A percentile compares a stretch with the other conserved stretches of the same genome.
phyloP scores from a whole-genome alignment of 2,888 invertebrate species.

The Gymnosoma rotundatum region DNA sequence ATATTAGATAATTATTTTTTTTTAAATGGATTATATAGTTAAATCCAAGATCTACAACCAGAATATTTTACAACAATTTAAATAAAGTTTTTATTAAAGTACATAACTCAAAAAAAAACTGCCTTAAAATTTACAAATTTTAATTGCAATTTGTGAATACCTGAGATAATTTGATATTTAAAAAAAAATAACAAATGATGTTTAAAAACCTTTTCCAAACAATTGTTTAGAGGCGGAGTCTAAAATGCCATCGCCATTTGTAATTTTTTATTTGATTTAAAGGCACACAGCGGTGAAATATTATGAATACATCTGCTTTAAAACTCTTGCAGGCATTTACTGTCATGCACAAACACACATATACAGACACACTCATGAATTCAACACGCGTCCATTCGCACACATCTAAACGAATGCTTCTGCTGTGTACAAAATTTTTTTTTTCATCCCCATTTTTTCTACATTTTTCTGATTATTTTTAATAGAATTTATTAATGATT shows the following conservation, averaged over 20 bases:
- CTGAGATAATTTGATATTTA: neutral
- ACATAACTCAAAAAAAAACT: no score
- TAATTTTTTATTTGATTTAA: constrained; percentile 44
- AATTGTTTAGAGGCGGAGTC: constrained; percentile 75
- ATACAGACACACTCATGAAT: constrained; percentile 23
- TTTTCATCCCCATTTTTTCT: constrained; percentile 48
- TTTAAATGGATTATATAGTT: no score
- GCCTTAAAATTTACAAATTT: no score
- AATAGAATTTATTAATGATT: constrained; percentile 54
- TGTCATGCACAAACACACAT: constrained; percentile 11
- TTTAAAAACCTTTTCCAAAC: neutral
- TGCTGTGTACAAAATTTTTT: neutral
- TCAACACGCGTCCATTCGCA: constrained; percentile 28
- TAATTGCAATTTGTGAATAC: no score
- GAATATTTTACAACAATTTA: no score
- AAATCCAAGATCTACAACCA: no score
- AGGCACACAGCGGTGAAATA: constrained; percentile 71
- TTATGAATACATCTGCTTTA: constrained; percentile 52
- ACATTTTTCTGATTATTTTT: constrained; percentile 11
- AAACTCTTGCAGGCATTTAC: neutral
- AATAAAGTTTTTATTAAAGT: no score
- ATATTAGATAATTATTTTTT: no score
- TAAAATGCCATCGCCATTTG: constrained; percentile 75
- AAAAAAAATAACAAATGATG: constrained; percentile 1
- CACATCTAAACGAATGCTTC: neutral